Conservation (phyloP, 2,888 invertebrate species). For the Drosophila nr. medialis region DNA sequence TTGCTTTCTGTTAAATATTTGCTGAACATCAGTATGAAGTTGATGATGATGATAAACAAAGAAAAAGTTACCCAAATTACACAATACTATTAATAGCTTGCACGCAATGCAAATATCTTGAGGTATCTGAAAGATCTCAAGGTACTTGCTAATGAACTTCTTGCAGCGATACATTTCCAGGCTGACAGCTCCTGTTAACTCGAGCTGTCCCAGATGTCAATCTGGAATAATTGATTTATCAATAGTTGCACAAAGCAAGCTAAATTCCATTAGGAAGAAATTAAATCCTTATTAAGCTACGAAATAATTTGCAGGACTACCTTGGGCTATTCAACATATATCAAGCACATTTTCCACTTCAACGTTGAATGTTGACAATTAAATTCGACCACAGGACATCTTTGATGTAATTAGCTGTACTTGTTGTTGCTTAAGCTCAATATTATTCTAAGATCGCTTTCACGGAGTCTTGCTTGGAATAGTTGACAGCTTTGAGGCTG, state of each 20-base stretch:
- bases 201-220: conserved; percentile 11
- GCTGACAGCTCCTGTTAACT: conserved; percentile 17
- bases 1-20: neutral
- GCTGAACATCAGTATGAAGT: neutral
- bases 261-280: neutral
- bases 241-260: neutral
- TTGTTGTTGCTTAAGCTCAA: conserved; percentile 10
- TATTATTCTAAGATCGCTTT: conserved; percentile 32
- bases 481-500: conserved; percentile 26
- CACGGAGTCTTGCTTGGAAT: conserved; percentile 16
- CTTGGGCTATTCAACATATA: conserved; percentile 1
- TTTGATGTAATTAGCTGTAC: conserved; percentile 19
- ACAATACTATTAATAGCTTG: neutral
- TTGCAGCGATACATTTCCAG: neutral
- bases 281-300: conserved; percentile 5
- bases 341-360: neutral
- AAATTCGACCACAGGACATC: conserved; percentile 14
- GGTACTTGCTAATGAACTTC: neutral
- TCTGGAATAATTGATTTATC: conserved; percentile 10
- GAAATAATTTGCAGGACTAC: neutral
- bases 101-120: neutral
- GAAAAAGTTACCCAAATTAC: neutral
- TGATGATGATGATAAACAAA: neutral
- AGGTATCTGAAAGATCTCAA: neutral
- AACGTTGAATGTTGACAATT: conserved; percentile 32